Base-by-base conservation (phyloP, 2,113 vertebrate species). In the Eclectus roratus region DNA sequence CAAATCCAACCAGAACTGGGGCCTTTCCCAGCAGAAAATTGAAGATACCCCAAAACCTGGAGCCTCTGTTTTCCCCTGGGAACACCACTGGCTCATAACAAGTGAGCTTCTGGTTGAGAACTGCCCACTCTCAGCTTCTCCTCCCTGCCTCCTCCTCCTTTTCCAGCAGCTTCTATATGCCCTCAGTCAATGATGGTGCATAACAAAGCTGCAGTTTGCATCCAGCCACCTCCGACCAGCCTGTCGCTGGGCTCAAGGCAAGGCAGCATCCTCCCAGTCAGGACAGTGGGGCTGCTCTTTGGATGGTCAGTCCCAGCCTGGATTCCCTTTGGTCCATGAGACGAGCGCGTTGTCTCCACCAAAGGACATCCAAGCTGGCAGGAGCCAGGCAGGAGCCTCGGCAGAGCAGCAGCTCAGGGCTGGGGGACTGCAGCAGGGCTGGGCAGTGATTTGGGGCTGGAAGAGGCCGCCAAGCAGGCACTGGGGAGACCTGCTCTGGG, bases 171-270 rank as follows among this genome's bases (percentile, higher is more conserved):
- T 84, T 66, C 52, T 68, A 68, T 39, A 61, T 70, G 68, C 55
- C 61, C 74, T 49, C 7, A 7, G 10, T 35, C 18, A 52, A 43
- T 27, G 50, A 64, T 1, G 4, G 50, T 0, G 3, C 25, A 7
- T 65, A 58, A 64, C 1, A 1, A 52, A 58, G 70, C n/a, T 58
- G 33, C 56, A 35, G 56, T 61, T 43, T 43, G 46, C 19, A 41
- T 29, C 47, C 2, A 3, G 58, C 43, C 3, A 3, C 46, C 39
- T 39, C 43, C 1, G 3, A 1, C 39, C 10, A 18, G 66, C 37
- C 37, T 16, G 11, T 23, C 0, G 2, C 65, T 52, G 80, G 47
- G 63, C 68, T 72, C 0, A 0, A 78, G 73, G 53, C 55, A 58
- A 73, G 60, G 58, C 60, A 58, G 74, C 41, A 13, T 24, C 43